phyloP scores from a whole-genome alignment of 2,113 vertebrate species.

The Plecturocebus donacophilus region DNA sequence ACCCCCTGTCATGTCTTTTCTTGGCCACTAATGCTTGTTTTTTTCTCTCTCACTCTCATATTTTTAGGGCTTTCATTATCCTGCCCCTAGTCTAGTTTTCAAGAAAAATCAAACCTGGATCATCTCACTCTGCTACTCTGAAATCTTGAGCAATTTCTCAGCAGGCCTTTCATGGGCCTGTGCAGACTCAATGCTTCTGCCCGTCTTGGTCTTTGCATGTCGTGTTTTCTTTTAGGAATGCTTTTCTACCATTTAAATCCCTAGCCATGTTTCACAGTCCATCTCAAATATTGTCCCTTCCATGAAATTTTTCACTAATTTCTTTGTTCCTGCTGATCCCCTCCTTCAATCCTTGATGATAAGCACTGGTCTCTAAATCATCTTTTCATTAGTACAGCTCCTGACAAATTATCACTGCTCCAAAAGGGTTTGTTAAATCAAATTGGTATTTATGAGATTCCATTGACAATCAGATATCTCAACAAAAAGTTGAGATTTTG shows the following conservation, averaged over 20 bases:
- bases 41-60: background rate
- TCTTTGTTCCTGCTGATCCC: rapidly evolving
- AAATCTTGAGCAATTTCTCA: background rate
- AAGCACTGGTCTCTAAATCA: background rate
- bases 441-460: background rate
- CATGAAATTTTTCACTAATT: background rate
- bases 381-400: background rate
- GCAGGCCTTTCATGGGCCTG: too few species aligned
- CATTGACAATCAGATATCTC: background rate
- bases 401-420: background rate
- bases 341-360: background rate
- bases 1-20: background rate
- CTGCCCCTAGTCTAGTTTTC: background rate
- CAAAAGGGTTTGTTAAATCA: background rate
- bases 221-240: background rate
- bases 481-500: conserved; percentile 15
- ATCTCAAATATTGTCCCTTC: background rate
- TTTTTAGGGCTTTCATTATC: background rate
- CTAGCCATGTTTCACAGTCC: background rate
- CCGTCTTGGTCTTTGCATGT: background rate
- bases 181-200: background rate
- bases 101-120: background rate
- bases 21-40: background rate
- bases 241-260: background rate
- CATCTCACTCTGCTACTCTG: background rate